Conservation (phyloP, 2,797 vertebrate genomes). For the Lophius americanus region DNA sequence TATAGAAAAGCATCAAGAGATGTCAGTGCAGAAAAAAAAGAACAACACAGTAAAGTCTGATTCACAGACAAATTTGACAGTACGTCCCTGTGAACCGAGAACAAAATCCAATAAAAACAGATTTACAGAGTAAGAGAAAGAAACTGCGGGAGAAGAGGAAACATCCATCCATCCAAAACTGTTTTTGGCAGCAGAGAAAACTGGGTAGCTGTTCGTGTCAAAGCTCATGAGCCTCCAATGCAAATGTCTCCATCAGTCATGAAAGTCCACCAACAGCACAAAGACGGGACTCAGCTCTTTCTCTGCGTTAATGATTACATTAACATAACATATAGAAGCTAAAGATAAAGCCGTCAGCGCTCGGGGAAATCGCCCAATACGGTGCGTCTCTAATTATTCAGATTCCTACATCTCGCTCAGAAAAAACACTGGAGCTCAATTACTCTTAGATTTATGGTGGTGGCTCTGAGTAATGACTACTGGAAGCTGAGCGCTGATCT, state of each 20-base stretch:
- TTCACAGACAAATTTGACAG: conserved; percentile 27
- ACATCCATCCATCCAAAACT: conserved; percentile 15
- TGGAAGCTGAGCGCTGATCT: conserved; percentile 13
- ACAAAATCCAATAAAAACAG: conserved; percentile 24
- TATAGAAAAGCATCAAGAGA: neutral
- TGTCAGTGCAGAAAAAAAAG: neutral
- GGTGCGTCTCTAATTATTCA: conserved; percentile 53
- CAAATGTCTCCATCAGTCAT: conserved; percentile 59
- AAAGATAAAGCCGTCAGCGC: conserved; percentile 42
- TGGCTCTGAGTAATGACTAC: conserved; percentile 16
- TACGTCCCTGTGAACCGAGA: conserved; percentile 9
- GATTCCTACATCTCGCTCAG: conserved; percentile 27
- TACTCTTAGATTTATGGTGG: conserved; percentile 42
- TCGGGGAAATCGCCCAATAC: conserved; percentile 15
- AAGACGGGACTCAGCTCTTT: conserved; percentile 62
- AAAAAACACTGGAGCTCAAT: conserved; percentile 46
- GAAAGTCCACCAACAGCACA: conserved; percentile 22
- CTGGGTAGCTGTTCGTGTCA: conserved; percentile 49
- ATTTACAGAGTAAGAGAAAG: conserved; percentile 23
- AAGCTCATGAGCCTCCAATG: conserved; percentile 36
- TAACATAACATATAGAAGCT: conserved; percentile 60
- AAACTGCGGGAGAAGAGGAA: conserved; percentile 15
- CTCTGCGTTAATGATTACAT: conserved; percentile 62
- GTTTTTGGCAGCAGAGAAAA: conserved; percentile 44
- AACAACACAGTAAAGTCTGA: conserved; percentile 7